Conservation (phyloP, 2,888 invertebrate species). For the Drosophila bunnanda region DNA sequence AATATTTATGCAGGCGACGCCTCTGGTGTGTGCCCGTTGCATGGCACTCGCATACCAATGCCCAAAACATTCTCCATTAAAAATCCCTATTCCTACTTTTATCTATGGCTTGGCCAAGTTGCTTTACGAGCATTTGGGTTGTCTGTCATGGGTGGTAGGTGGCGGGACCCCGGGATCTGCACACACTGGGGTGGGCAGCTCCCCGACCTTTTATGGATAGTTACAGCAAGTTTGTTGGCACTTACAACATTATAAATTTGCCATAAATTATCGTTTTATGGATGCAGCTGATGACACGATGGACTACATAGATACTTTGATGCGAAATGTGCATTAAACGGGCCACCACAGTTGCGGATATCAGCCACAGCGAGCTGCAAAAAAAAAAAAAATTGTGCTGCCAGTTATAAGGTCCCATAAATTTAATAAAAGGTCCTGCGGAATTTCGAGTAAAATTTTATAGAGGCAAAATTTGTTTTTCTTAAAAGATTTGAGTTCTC, state of each 20-base stretch:
- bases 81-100: constrained; percentile 15
- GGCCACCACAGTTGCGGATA: background rate
- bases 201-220: constrained; percentile 72
- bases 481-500: too few relatives aligned
- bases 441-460: background rate
- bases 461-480: background rate
- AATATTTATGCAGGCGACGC: constrained; percentile 70
- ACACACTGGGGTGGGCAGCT: constrained; percentile 55
- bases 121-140: constrained; percentile 65
- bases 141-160: background rate
- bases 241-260: constrained; percentile 80
- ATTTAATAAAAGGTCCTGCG: background rate
- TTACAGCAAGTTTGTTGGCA: constrained; percentile 79
- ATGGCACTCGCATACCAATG: constrained; percentile 24
- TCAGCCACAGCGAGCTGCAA: background rate
- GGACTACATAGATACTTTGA: constrained; percentile 61
- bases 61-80: background rate
- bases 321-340: constrained; percentile 38
- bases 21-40: constrained; percentile 42
- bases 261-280: constrained; percentile 78
- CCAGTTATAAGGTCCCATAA: background rate
- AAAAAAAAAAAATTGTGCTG: background rate
- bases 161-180: constrained; percentile 8
- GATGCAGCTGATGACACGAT: constrained; percentile 55
- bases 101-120: constrained; percentile 61